phyloP scores from a whole-genome alignment of 1,140 invertebrate species.

The Hormaphis cornu region DNA sequence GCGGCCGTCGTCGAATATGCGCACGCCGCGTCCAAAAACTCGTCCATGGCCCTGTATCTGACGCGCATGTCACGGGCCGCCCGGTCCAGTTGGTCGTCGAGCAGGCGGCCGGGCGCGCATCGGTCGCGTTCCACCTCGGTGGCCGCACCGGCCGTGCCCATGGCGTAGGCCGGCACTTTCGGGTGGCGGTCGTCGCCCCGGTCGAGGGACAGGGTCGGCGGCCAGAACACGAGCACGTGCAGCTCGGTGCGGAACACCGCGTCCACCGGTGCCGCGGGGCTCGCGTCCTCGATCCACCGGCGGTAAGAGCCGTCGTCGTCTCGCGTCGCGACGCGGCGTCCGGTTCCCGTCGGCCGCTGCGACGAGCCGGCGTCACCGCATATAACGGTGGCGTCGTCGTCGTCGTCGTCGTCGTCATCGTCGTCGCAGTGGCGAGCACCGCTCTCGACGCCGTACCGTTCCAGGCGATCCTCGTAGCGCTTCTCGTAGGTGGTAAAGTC shows the following conservation, averaged over 20 bases:
- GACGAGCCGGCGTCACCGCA: neutral
- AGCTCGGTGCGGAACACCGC: neutral
- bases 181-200: neutral
- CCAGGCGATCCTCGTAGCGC: too few relatives aligned
- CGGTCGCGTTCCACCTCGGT: too few relatives aligned
- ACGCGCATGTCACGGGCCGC: neutral
- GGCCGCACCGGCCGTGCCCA: neutral
- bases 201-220: neutral
- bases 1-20: neutral
- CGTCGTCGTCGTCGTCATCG: neutral
- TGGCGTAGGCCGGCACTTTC: neutral
- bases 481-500: too few relatives aligned
- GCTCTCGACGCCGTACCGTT: too few relatives aligned
- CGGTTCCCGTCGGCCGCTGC: neutral
- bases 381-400: conserved; percentile 1
- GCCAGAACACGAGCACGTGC: neutral
- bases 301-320: neutral
- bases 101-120: neutral
- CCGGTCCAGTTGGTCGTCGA: neutral
- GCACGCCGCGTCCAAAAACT: neutral
- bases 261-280: neutral
- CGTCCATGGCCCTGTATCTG: neutral
- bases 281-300: neutral
- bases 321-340: neutral
- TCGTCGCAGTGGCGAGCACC: too few relatives aligned